Conservation (phyloP, 2,888 invertebrate genomes). For the Phaonia tiefii region DNA sequence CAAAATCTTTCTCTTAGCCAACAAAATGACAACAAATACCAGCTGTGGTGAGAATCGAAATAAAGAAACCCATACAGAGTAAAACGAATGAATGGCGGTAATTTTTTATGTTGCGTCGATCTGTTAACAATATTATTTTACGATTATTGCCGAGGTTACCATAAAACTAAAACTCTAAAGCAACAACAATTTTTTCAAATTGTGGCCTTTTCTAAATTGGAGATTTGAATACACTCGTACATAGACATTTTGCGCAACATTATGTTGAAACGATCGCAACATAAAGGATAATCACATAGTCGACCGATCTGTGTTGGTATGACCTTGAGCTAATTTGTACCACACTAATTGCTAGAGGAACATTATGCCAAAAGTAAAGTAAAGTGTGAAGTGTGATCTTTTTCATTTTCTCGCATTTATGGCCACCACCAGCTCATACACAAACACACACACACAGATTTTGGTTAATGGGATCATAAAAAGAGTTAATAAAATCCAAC, state of each 20-base stretch:
- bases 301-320: slow-evolving; percentile 31
- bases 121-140: slow-evolving; percentile 60
- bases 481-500: slow-evolving; percentile 55
- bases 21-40: slow-evolving; percentile 22
- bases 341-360: slow-evolving; percentile 20
- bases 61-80: background rate
- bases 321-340: slow-evolving; percentile 71
- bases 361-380: too few species aligned
- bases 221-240: too few species aligned
- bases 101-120: slow-evolving; percentile 30
- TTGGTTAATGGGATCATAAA: slow-evolving; percentile 56
- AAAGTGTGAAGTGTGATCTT: slow-evolving; percentile 47
- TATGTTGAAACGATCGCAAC: slow-evolving; percentile 19
- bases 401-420: background rate
- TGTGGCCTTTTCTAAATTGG: too few species aligned
- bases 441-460: too few species aligned
- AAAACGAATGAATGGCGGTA: background rate
- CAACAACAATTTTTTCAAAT: too few species aligned
- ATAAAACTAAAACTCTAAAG: slow-evolving; percentile 47
- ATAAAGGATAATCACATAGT: slow-evolving; percentile 40
- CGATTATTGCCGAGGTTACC: slow-evolving; percentile 67
- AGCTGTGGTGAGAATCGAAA: slow-evolving; percentile 25
- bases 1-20: background rate
- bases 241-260: slow-evolving; percentile 31
- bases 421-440: background rate